Percentiles rank a stretch among this genome's conserved stretches.
These are phyloP conservation scores for Agrilus cyanescens DNA, from an alignment of 2,888 invertebrate genomes.

Conservation along the genomic window DNA sequence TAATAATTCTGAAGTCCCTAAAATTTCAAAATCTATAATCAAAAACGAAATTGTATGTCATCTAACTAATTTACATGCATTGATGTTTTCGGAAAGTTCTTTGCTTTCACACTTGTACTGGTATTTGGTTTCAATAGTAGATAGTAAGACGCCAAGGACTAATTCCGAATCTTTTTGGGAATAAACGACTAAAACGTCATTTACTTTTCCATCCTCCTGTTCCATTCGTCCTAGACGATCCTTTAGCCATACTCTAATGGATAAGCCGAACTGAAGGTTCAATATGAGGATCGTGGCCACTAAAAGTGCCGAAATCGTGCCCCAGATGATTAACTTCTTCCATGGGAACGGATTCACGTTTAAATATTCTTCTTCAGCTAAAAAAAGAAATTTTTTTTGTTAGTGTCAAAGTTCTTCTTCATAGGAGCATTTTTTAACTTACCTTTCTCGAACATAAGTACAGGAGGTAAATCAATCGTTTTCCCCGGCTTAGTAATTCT, in stretches of 20 bases:
- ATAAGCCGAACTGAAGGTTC: slow-evolving; percentile 41
- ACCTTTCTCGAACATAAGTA: slow-evolving; percentile 39
- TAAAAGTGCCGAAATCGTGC: slow-evolving; percentile 38
- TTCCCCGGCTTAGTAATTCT: slow-evolving; percentile 53
- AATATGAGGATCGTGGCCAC: slow-evolving; percentile 39
- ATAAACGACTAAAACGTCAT: slow-evolving; percentile 54
- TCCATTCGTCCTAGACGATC: slow-evolving; percentile 38
- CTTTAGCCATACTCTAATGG: slow-evolving; percentile 36
- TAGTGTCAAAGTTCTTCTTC: neutral
- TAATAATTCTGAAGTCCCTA: slow-evolving; percentile 48
- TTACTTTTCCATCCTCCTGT: slow-evolving; percentile 42
- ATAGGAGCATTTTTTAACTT: slow-evolving; percentile 19
- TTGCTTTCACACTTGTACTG: slow-evolving; percentile 50
- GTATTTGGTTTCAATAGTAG: slow-evolving; percentile 50
- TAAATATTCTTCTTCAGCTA: slow-evolving; percentile 27
- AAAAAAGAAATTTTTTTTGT: slow-evolving; percentile 17
- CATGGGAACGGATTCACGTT: slow-evolving; percentile 41
- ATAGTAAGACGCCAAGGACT: slow-evolving; percentile 48
- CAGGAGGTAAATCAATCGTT: slow-evolving; percentile 36
- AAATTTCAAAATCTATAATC: slow-evolving; percentile 14
- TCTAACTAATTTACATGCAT: slow-evolving; percentile 20
- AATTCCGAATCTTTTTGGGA: slow-evolving; percentile 51
- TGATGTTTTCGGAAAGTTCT: slow-evolving; percentile 24
- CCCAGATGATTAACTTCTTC: slow-evolving; percentile 43
- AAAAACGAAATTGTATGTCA: neutral